These are phyloP conservation scores for Brachylomia viminalis DNA, from an alignment of 2,888 invertebrate genomes.

Conservation along the genomic window DNA sequence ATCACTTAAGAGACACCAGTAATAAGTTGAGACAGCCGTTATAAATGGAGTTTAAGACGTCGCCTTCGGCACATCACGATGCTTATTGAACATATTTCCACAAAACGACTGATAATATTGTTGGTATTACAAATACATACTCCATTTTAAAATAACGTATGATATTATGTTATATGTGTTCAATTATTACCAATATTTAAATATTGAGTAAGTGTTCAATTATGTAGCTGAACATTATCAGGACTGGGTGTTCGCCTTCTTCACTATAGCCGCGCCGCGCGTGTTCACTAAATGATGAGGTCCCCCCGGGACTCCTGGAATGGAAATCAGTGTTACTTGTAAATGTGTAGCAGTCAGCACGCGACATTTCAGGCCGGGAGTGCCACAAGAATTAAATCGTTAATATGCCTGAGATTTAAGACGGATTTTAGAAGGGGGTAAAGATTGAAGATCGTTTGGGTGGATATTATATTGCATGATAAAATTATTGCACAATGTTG, in stretches of 20 bases:
- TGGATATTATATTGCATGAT: background rate
- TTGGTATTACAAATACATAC: constrained; percentile 13
- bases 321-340: constrained; percentile 42
- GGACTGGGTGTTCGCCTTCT: constrained; percentile 20
- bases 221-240: constrained; percentile 44
- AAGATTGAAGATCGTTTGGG: background rate
- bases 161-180: constrained; percentile 3
- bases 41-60: constrained; percentile 62
- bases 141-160: background rate
- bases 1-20: constrained; percentile 64
- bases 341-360: constrained; percentile 12
- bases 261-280: constrained; percentile 29
- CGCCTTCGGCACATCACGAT: constrained; percentile 51
- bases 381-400: background rate
- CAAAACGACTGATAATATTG: constrained; percentile 36
- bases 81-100: constrained; percentile 41
- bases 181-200: constrained; percentile 13
- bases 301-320: constrained; percentile 42
- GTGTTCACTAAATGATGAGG: constrained; percentile 45
- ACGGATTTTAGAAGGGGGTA: background rate
- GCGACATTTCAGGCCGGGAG: background rate
- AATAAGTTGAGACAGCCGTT: constrained; percentile 64
- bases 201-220: constrained; percentile 35
- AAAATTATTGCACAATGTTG: background rate
- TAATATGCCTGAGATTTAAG: too few relatives aligned